Conservation (phyloP, 2,113 vertebrate genomes). For the Pygoscelis adeliae region DNA sequence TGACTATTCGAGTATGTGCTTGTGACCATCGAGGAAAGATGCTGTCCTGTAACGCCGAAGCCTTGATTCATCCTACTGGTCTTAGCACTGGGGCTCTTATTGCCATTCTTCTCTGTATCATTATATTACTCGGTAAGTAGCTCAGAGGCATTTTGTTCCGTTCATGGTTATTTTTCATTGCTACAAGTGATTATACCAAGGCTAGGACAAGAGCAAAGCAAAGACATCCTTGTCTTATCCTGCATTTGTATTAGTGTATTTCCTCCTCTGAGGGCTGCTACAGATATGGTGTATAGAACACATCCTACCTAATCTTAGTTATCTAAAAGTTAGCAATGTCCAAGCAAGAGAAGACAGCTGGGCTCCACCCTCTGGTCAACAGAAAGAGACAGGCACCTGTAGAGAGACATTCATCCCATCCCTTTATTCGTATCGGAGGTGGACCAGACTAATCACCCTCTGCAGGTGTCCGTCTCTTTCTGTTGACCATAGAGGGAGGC, state of each 20-base stretch:
- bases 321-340: not conserved
- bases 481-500: not conserved
- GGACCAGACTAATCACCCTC: not conserved
- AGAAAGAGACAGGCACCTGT: not conserved
- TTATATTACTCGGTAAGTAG: conserved; percentile 94
- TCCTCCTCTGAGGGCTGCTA: not conserved
- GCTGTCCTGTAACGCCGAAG: conserved; percentile 92
- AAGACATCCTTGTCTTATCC: not conserved
- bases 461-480: not conserved
- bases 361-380: not conserved
- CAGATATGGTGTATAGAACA: not conserved
- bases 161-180: not conserved
- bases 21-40: conserved; percentile 93
- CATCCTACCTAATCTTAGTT: not conserved
- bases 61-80: conserved; percentile 87
- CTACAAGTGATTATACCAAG: not conserved
- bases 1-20: conserved; percentile 91
- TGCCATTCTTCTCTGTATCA: conserved; percentile 93
- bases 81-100: conserved; percentile 94
- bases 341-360: not conserved
- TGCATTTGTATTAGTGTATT: not conserved
- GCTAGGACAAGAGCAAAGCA: not conserved
- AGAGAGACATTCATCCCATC: not conserved
- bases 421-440: not conserved
- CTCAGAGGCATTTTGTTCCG: not conserved